A percentile compares a stretch with the other conserved stretches of the same genome.
Evolutionary conservation across 2,888 invertebrate genomes (phyloP).

Genomic region (Myopa tessellatipennis): DNA sequence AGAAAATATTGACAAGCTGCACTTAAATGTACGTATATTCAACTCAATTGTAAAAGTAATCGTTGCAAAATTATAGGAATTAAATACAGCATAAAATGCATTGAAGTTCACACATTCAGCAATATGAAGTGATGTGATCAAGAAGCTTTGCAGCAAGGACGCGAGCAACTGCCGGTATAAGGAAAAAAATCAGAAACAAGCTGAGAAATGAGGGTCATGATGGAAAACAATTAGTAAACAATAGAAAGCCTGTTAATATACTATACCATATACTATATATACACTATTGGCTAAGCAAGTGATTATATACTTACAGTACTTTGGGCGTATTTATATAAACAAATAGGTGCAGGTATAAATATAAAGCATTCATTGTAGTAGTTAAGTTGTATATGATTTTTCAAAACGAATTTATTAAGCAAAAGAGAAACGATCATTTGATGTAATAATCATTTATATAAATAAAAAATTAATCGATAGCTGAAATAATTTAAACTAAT

Average conservation of each 20-base stretch:
- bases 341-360: slow-evolving; percentile 28
- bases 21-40: not conserved
- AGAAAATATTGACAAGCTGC: slow-evolving; percentile 7
- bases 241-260: slow-evolving; percentile 28
- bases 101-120: slow-evolving; percentile 23
- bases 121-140: not conserved
- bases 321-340: slow-evolving; percentile 8
- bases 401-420: slow-evolving; percentile 43
- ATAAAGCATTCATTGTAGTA: slow-evolving; percentile 30
- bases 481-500: slow-evolving; percentile 47
- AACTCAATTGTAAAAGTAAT: slow-evolving; percentile 31
- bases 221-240: slow-evolving; percentile 20
- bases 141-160: no score
- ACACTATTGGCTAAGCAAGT: slow-evolving; percentile 48
- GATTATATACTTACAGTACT: slow-evolving; percentile 42
- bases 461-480: slow-evolving; percentile 38
- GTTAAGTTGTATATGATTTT: slow-evolving; percentile 41
- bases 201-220: not conserved
- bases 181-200: no score
- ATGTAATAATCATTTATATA: slow-evolving; percentile 1
- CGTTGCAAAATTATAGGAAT: slow-evolving; percentile 46
- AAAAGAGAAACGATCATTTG: slow-evolving; percentile 31
- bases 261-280: slow-evolving; percentile 39
- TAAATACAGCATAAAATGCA: slow-evolving; percentile 41
- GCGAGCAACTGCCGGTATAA: not conserved